Percentiles rank a stretch among this genome's conserved stretches.
Evolutionary conservation across 2,797 vertebrate species (phyloP).

Genomic region (Manis pentadactyla): DNA sequence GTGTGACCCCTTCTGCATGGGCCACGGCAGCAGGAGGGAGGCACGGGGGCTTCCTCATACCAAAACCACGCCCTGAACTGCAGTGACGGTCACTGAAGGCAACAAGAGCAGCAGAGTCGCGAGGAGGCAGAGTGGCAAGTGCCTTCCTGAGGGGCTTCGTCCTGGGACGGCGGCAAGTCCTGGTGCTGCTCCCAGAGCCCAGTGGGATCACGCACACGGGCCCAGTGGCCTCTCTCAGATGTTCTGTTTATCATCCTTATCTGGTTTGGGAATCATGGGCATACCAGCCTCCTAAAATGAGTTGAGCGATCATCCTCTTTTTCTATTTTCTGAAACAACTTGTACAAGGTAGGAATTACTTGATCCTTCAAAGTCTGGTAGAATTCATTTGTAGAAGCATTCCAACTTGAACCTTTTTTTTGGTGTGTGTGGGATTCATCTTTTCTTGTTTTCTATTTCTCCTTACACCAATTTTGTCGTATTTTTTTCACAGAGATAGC

Average conservation of each 20-base stretch:
- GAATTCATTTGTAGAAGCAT: background rate
- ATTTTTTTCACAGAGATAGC: background rate
- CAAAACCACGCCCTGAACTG: background rate
- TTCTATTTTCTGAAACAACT: background rate
- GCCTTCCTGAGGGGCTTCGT: fast-evolving
- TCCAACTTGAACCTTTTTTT: background rate
- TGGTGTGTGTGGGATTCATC: background rate
- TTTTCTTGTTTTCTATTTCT: background rate
- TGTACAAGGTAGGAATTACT: background rate
- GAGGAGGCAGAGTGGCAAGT: fast-evolving
- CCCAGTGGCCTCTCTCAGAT: fast-evolving
- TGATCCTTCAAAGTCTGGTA: background rate
- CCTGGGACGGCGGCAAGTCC: fast-evolving
- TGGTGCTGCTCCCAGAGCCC: background rate
- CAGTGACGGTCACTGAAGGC: background rate
- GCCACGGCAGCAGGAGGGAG: background rate
- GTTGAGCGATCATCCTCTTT: fast-evolving
- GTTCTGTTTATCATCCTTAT: background rate
- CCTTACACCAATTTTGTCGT: background rate
- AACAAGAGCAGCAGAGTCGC: background rate
- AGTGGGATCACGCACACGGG: fast-evolving
- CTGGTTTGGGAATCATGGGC: background rate
- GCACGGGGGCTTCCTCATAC: too few species aligned
- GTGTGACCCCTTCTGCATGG: fast-evolving
- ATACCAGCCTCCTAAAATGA: background rate